phyloP scores from a whole-genome alignment of 2,888 invertebrate species.

The Limulus polyphemus region DNA sequence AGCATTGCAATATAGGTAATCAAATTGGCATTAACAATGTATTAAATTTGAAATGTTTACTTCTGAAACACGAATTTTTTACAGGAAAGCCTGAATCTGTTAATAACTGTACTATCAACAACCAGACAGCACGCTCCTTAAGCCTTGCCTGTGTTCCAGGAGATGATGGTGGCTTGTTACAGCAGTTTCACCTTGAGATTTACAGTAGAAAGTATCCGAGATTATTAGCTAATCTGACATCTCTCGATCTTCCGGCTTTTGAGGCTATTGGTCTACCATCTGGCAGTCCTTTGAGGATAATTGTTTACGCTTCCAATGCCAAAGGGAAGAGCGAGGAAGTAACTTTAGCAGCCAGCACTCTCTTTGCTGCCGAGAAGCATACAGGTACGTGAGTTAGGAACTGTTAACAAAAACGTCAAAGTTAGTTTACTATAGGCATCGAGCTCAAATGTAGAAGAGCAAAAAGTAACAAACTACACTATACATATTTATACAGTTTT shows the following conservation, averaged over 20 bases:
- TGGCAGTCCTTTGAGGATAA: slow-evolving; percentile 60
- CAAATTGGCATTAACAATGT: no score
- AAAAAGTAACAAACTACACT: no score
- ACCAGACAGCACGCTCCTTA: slow-evolving; percentile 72
- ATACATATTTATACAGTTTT: no score
- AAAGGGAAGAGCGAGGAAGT: slow-evolving; percentile 73
- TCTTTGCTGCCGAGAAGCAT: slow-evolving; percentile 20
- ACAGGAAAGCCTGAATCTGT: slow-evolving; percentile 75
- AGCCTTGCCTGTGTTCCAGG: slow-evolving; percentile 70
- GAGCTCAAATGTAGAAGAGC: no score
- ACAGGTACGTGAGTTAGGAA: slow-evolving; percentile 15
- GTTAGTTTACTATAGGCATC: no score
- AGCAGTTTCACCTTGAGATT: slow-evolving; percentile 70
- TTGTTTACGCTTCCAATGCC: slow-evolving; percentile 63
- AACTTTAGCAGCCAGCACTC: slow-evolving; percentile 61
- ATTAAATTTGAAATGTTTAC: no score
- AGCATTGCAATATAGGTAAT: no score
- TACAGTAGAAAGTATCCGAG: slow-evolving; percentile 46
- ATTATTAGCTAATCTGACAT: slow-evolving; percentile 63
- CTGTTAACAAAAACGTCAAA: no score
- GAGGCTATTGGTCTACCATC: slow-evolving; percentile 57
- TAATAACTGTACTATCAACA: slow-evolving; percentile 74
- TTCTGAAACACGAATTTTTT: not conserved
- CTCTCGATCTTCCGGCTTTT: slow-evolving; percentile 50
- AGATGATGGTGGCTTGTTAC: slow-evolving; percentile 77